Evolutionary conservation across 1,140 invertebrate species (phyloP).

Genomic region (Berghia stephanieae): DNA sequence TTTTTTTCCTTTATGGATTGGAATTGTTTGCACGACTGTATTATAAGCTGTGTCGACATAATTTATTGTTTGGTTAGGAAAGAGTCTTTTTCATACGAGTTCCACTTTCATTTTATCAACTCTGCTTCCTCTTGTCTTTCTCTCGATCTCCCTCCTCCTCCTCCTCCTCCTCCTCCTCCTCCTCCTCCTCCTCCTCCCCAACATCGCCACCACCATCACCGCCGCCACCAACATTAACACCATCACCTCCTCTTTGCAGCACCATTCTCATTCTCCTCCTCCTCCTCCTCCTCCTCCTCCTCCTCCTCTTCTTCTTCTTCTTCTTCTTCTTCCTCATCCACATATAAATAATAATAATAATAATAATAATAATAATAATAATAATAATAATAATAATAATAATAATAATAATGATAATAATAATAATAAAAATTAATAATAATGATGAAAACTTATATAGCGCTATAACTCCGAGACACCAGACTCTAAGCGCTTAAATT

Average conservation of each 20-base stretch:
- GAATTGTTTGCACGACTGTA: too few species aligned
- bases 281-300: background rate
- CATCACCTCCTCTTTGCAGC: constrained; percentile 5
- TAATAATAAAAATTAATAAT: too few species aligned
- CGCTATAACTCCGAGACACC: too few species aligned
- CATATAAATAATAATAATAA: background rate
- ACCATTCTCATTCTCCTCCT: background rate
- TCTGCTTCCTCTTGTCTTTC: too few species aligned
- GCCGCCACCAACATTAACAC: background rate
- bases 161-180: background rate
- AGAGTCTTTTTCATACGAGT: too few species aligned
- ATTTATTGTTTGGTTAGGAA: too few species aligned
- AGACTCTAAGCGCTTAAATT: too few species aligned
- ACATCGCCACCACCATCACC: background rate
- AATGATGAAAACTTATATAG: too few species aligned
- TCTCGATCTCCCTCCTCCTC: too few species aligned
- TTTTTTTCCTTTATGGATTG: too few species aligned
- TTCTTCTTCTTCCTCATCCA: background rate
- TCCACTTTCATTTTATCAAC: too few species aligned
- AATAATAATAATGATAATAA: background rate
- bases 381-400: background rate
- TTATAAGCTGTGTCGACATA: too few species aligned
- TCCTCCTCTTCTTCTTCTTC: background rate
- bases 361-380: background rate
- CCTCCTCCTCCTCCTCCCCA: background rate